Base-by-base conservation (phyloP, 2,797 vertebrate genomes). In the Otolemur crassicaudatus region DNA sequence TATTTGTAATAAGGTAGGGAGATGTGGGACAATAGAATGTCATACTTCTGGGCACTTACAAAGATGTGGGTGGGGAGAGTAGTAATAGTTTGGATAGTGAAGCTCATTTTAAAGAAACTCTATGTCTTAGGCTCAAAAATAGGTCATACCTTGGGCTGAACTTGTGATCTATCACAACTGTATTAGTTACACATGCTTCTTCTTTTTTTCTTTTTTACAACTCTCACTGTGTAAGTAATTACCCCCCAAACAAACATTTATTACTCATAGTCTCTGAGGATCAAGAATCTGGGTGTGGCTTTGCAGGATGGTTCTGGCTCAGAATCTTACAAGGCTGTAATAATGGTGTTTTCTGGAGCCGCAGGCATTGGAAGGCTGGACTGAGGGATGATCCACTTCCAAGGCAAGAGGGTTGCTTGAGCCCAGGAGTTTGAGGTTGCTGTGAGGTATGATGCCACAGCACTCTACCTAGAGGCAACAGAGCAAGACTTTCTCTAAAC, bases 81-180 rank as follows among this genome's bases (percentile, higher is more conserved):
- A 29, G 46, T 43, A 73, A 65, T 6, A 27, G 25, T 73, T 90
- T 80, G 12, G 61, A 43, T 23, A 31, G 69, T 53, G 86, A 86
- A 93, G 37, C 34, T 88, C 56, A 67, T 92, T 94, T 87, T 94
- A 86, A 60, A 87, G 76, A 84, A 92, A 72, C 12, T 25, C 37
- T 43, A 3, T 58, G 37, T 70, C 27, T 25, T 56, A 82, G 79
- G 20, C 27, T 87, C 63, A 87, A 63, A 89, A 87, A 49, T 56
- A 86, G 49, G 65, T 60, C 25, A n/a, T 43, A 20, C 20, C 29
- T 87, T 94, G 49, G n/a, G 20, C 60, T 31, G 29, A 67, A 76
- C 53, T 91, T 75, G 77, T 49, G 58, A 40, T 5, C 22, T 40
- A 34, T 91, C 49, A 75, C n/a, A 61, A 61, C 13, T 61, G 7